A percentile compares a stretch with the other conserved stretches of the same genome.
These are phyloP conservation scores for Acleris literana DNA, from an alignment of 2,888 invertebrate genomes.

Conservation along the genomic window DNA sequence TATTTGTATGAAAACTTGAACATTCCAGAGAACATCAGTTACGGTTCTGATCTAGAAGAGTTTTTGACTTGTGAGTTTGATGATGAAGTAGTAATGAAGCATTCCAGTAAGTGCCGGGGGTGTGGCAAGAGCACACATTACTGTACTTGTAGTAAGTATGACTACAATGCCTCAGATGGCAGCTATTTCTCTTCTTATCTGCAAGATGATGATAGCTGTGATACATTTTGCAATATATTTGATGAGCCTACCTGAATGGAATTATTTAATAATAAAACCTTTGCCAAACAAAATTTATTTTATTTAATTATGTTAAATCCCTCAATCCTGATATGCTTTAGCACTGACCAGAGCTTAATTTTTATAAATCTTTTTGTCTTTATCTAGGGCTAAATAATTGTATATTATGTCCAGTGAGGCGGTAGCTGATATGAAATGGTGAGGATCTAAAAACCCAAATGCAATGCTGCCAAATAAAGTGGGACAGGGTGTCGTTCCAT, in stretches of 20 bases:
- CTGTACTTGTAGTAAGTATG: conserved; percentile 69
- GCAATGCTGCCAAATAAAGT: too few species aligned
- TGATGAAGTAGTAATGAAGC: conserved; percentile 69
- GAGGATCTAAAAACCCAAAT: too few species aligned
- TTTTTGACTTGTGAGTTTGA: conserved; percentile 69
- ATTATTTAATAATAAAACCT: neutral
- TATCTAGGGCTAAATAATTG: too few species aligned
- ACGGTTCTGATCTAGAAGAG: conserved; percentile 52
- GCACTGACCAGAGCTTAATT: too few species aligned
- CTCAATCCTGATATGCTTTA: too few species aligned
- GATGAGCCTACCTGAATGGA: conserved; percentile 46
- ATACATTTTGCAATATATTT: conserved; percentile 74
- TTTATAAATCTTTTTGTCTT: too few species aligned
- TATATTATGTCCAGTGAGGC: too few species aligned
- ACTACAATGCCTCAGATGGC: conserved; percentile 59
- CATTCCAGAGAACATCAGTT: conserved; percentile 51
- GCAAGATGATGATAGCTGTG: conserved; percentile 64
- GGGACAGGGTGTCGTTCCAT: too few species aligned
- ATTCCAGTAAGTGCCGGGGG: conserved; percentile 69
- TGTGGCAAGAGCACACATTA: conserved; percentile 69
- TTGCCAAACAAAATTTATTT: neutral
- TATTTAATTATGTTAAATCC: too few species aligned
- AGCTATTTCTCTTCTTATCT: conserved; percentile 67
- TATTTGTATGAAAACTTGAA: conserved; percentile 86
- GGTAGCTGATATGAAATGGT: too few species aligned